Evolutionary conservation across 2,797 vertebrate genomes (phyloP), one percentile per base, ranked within the genome.

Genomic region (Neostethus bicornis): DNA sequence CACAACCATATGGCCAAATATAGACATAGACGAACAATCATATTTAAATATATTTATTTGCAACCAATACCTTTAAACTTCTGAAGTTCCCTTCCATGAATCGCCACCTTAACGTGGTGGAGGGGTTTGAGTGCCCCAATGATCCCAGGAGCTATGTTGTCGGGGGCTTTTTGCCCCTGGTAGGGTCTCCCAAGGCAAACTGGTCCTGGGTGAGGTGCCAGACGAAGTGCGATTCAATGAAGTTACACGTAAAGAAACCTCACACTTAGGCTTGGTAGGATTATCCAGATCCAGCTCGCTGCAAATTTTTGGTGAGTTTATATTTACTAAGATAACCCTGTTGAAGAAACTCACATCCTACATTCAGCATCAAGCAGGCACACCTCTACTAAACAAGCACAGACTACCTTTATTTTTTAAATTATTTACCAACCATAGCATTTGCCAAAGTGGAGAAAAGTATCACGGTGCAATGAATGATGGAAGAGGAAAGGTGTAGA

Each of bases 111-210:
- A 54, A 25, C 39, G 39, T 55, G 38, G 52, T 37, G n/a, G 53
- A 41, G 52, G 39, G 52, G 52, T 54, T 54, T 54, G 41, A 39
- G 35, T 54, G 39, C 39, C 41, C 42, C 39, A 4, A 32, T 14
- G 52, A 54, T 20, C 52, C 39, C 39, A 54, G 52, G 31, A 54
- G 52, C 52, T 44, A 54, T 54, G 39, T 54, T 54, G 52, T 32
- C 20, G 14, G 21, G 44, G 17, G 25, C 14, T 31, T 50, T 6
- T 20, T 28, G 43, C 29, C 45, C 46, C 56, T 59, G 45, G 21
- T 29, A 35, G 52, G 52, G 52, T 54, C 52, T 44, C 52, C 52
- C 52, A 54, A 32, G 52, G 52, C 52, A 54, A 44, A 44, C 14
- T 43, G 52, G 52, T 54, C 42, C 52, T 43, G 39, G 52, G 41